Conservation (phyloP, 2,888 invertebrate genomes). For the Acrobasis consociella region DNA sequence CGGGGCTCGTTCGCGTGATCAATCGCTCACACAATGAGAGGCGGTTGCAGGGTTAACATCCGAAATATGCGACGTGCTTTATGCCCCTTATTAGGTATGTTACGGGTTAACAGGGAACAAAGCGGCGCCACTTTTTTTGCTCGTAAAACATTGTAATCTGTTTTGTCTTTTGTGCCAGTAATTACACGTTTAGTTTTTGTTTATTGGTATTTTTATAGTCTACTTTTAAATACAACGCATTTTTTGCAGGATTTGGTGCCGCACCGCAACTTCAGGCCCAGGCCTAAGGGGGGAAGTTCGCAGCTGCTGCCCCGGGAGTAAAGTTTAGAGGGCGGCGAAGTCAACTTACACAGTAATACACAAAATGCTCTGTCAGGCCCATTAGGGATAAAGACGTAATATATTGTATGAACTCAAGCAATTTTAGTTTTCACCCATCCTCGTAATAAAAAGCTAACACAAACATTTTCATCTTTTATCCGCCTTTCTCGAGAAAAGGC, state of each 20-base stretch:
- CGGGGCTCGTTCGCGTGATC: slow-evolving; percentile 59
- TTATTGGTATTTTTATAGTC: not conserved
- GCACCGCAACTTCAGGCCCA: not conserved
- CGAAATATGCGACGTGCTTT: slow-evolving; percentile 31
- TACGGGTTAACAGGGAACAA: slow-evolving; percentile 21
- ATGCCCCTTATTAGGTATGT: slow-evolving; percentile 27
- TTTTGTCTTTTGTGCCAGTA: slow-evolving; percentile 29
- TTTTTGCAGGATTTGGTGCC: not conserved
- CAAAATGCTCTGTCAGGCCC: too few species aligned
- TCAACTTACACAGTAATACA: too few species aligned
- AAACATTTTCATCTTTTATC: too few species aligned
- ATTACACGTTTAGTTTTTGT: slow-evolving; percentile 19
- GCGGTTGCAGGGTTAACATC: slow-evolving; percentile 32
- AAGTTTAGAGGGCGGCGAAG: too few species aligned
- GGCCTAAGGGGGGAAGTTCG: too few species aligned
- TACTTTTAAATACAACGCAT: not conserved
- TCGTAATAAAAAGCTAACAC: too few species aligned
- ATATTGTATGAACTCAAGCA: too few species aligned
- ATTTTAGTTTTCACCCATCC: too few species aligned
- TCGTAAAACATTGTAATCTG: slow-evolving; percentile 20
- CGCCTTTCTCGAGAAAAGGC: too few species aligned
- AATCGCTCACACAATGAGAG: slow-evolving; percentile 46
- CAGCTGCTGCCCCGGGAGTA: too few species aligned
- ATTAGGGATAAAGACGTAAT: too few species aligned
- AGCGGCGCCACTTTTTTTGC: slow-evolving; percentile 23